Evolutionary conservation across 2,113 vertebrate genomes (phyloP).

Genomic region (Microtus richardsoni): DNA sequence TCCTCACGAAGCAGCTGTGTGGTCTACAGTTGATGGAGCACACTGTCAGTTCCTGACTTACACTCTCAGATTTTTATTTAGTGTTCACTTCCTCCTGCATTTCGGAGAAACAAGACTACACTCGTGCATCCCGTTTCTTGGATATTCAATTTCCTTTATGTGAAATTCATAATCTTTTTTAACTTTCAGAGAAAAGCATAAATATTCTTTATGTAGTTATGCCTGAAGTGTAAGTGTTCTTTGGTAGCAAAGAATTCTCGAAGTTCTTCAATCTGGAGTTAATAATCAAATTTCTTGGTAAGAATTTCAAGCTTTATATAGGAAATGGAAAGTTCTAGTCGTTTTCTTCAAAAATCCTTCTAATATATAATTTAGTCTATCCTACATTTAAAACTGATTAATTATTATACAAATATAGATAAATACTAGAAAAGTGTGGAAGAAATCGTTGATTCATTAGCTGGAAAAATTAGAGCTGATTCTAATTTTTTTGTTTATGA

Average conservation of each 20-base stretch:
- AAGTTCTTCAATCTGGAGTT: neutral
- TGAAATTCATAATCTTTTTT: neutral
- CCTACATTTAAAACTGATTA: constrained; percentile 8
- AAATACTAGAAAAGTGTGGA: neutral
- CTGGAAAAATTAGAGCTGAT: neutral
- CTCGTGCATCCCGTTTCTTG: neutral
- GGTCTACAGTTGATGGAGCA: neutral
- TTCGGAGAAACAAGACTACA: neutral
- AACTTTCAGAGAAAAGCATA: constrained; percentile 14
- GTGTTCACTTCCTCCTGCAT: neutral
- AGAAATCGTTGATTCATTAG: neutral
- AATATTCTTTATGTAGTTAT: neutral
- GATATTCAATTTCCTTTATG: constrained; percentile 1
- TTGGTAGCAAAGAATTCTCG: neutral
- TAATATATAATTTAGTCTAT: neutral
- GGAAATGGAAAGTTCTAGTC: neutral
- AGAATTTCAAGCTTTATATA: constrained; percentile 26
- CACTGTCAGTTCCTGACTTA: neutral
- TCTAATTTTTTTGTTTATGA: neutral
- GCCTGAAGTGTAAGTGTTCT: neutral
- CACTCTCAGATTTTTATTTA: neutral
- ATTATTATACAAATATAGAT: neutral
- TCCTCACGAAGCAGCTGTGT: neutral
- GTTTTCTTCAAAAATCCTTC: neutral
- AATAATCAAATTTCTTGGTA: neutral